Evolutionary conservation across 2,113 vertebrate species (phyloP).

Genomic region (Terrapene triunguis): DNA sequence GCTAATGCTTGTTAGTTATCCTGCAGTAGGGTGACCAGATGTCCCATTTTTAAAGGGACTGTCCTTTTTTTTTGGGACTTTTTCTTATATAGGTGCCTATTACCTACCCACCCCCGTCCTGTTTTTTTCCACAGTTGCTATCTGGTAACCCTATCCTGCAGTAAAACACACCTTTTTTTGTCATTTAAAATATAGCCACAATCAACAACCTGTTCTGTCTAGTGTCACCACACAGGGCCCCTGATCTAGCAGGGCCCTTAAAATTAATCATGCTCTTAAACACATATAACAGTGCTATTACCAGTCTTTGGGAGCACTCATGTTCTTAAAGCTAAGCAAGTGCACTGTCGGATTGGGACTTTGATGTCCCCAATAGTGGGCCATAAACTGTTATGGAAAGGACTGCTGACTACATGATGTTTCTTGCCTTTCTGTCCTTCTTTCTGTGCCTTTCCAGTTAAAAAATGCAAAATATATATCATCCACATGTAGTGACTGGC

Average conservation of each 20-base stretch:
- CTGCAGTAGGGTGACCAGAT: background rate
- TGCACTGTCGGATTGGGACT: background rate
- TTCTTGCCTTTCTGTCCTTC: background rate
- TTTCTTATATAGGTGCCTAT: no score
- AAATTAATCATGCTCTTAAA: background rate
- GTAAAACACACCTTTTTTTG: background rate
- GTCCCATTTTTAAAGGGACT: no score
- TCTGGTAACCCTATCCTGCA: no score
- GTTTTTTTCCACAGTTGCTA: no score
- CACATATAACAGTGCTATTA: fast-evolving
- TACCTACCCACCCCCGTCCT: no score
- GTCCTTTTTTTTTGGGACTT: no score
- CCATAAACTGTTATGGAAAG: background rate
- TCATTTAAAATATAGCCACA: background rate
- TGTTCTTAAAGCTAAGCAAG: background rate
- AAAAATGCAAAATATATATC: background rate
- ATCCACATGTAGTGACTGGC: background rate
- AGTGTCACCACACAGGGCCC: background rate
- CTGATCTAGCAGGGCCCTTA: background rate
- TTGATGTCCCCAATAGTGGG: background rate
- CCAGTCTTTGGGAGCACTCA: fast-evolving
- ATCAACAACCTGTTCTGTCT: background rate
- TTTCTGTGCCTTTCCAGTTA: background rate
- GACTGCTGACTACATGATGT: background rate
- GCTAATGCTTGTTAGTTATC: background rate